phyloP scores from a whole-genome alignment of 2,113 vertebrate genomes.

The Cettia cetti region DNA sequence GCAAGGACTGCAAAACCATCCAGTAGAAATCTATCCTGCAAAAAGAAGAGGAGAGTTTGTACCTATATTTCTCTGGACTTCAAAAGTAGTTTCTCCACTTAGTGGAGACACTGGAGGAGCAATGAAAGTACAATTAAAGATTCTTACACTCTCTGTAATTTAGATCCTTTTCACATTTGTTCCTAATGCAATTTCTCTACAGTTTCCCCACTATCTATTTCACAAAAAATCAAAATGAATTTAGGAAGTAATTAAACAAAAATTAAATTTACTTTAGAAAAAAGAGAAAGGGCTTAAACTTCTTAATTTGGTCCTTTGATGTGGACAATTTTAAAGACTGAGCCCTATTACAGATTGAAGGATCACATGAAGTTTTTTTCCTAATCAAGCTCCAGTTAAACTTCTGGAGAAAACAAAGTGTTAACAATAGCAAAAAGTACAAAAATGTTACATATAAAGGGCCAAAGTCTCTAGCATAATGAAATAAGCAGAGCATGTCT shows the following conservation, averaged over 20 bases:
- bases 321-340: conserved; percentile 18
- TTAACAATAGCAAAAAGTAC: conserved; percentile 50
- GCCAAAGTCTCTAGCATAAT: conserved; percentile 45
- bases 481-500: conserved; percentile 57
- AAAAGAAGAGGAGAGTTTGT: neutral
- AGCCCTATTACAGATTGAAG: conserved; percentile 20
- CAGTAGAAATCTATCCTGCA: neutral
- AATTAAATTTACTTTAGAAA: neutral
- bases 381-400: conserved; percentile 15
- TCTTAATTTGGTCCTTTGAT: conserved; percentile 20
- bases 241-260: conserved; percentile 21
- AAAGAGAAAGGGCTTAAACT: conserved; percentile 17
- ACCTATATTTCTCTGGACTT: neutral
- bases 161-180: neutral
- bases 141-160: neutral
- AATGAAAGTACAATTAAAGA: neutral
- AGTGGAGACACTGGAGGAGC: neutral
- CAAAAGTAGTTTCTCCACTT: neutral
- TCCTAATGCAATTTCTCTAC: neutral
- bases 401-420: conserved; percentile 12
- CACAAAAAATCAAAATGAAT: conserved; percentile 45
- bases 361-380: conserved; percentile 1
- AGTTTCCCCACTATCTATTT: neutral
- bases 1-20: neutral
- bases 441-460: conserved; percentile 47